These are phyloP conservation scores for Amphiduros pacificus DNA, from an alignment of 2,888 invertebrate genomes.

Conservation along the genomic window DNA sequence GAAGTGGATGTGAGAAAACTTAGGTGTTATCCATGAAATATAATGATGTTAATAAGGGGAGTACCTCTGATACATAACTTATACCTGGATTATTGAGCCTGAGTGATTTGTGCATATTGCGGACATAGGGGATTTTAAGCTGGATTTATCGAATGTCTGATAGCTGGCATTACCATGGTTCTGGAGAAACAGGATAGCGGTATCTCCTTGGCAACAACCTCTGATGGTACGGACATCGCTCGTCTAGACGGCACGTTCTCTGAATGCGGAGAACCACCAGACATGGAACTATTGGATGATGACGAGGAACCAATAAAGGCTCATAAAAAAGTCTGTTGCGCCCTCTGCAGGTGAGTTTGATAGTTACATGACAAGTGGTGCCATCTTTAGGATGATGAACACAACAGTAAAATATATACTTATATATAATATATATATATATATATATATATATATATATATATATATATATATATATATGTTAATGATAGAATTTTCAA, in stretches of 20 bases:
- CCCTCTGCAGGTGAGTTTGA: conserved; percentile 5
- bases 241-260: not conserved
- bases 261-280: not conserved
- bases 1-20: no score
- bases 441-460: no score
- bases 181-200: conserved; percentile 18
- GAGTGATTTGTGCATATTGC: not conserved
- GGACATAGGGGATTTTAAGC: not conserved
- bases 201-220: conserved; percentile 8
- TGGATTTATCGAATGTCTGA: not conserved
- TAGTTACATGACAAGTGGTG: no score
- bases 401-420: no score
- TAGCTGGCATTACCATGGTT: conserved; percentile 3
- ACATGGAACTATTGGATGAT: not conserved
- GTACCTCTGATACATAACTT: not conserved
- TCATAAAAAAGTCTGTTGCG: conserved; percentile 9
- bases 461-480: no score
- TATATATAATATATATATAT: no score
- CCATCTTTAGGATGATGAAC: no score
- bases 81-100: not conserved
- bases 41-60: not conserved
- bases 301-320: not conserved
- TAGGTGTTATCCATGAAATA: not conserved
- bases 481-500: no score
- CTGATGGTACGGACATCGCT: not conserved